Base-by-base conservation (phyloP, 2,888 invertebrate species). In the Uropetala carovei region DNA sequence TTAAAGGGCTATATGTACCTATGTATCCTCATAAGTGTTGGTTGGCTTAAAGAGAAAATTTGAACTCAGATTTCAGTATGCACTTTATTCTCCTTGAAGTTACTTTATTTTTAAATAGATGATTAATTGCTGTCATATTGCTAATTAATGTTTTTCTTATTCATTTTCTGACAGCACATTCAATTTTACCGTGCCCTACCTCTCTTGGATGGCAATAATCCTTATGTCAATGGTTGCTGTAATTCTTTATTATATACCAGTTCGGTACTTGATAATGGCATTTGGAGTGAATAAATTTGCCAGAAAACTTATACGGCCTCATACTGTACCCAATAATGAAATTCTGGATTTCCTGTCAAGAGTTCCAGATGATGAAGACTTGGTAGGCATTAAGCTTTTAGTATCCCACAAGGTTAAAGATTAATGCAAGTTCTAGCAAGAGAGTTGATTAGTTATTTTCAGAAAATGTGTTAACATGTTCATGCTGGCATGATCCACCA, bases 241-340 rank as follows among this genome's bases (percentile, higher is more conserved):
- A 92, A 97, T 99, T 14, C 95, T 99, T 27, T 99, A 99, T 94
- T 96, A 97, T 93, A 96, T 99, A 94, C 99, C 99, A 75, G 95
- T 99, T 92, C 96, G 99, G 94, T 98, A 98, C 95, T 96, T 99
- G 86, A 96, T 99, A 92, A 97, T 99, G 96, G 96, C 97, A 27
- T 99, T 99, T 99, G 99, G 99, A 94, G 94, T 98, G 92, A 99
- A 99, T 95, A 99, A 99, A 95, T 99, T 99, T 95, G 97, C 98
- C 57, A 97, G 99, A 94, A 98, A 99, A 95, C 96, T 99, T 93
- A 95, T 99, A 92, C 96, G 98, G 93, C 99, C 99, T 10, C 98
- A 99, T 95, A 97, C 98, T 68, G 98, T 99, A 95, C 98, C 99
- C 14, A 99, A 99, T 95, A 99, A 99, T 95, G 99, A 99, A 96